Conservation (phyloP, 1,140 invertebrate genomes). For the Drosophila ficusphila region DNA sequence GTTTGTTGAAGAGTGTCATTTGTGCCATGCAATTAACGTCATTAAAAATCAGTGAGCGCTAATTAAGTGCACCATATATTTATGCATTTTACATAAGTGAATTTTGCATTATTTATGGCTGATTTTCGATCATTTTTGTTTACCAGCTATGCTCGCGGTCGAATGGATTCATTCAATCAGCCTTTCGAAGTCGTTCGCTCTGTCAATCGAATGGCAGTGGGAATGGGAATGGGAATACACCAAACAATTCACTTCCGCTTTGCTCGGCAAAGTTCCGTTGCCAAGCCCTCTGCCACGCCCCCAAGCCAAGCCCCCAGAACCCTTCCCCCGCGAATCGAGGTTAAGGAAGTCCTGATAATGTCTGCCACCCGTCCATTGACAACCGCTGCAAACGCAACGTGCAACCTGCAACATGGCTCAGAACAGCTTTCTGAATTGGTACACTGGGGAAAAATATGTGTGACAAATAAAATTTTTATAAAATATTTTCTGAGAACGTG, state of each 20-base stretch:
- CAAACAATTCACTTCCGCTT: conserved; percentile 52
- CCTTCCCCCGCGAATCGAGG: conserved; percentile 5
- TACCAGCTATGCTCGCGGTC: conserved; percentile 14
- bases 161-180: conserved; percentile 28
- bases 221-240: background rate
- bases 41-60: conserved; percentile 68
- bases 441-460: background rate
- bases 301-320: background rate
- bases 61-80: conserved; percentile 63
- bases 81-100: conserved; percentile 51
- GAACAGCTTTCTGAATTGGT: background rate
- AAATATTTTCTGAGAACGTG: too few species aligned
- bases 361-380: conserved; percentile 57
- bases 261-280: conserved; percentile 25
- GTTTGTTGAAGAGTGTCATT: conserved; percentile 50
- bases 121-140: conserved; percentile 23
- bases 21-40: conserved; percentile 66
- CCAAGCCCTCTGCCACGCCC: conserved; percentile 17
- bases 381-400: conserved; percentile 38
- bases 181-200: background rate
- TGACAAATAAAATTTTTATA: background rate
- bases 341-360: conserved; percentile 51
- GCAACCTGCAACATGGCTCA: conserved; percentile 20
- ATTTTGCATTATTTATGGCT: conserved; percentile 36
- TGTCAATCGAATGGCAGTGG: too few species aligned